Base-by-base conservation (phyloP, 2,797 vertebrate genomes). In the Myotis myotis region DNA sequence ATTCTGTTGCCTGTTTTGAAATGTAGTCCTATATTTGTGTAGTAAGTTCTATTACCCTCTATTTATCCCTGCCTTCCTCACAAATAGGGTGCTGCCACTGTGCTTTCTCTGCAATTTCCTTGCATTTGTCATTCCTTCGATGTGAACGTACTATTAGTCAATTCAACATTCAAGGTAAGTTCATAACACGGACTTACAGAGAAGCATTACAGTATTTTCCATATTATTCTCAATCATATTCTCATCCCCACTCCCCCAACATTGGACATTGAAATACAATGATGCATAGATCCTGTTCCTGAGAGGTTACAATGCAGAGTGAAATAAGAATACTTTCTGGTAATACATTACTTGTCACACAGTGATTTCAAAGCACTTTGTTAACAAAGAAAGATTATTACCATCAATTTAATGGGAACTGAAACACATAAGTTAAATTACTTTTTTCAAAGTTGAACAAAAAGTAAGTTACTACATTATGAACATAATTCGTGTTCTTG, bases 381-480 rank as follows among this genome's bases (percentile, higher is more conserved):
- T 97, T 96, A 97, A 97, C 97, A 97, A 96, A 97, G 96, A 97
- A 97, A 95, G 96, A 97, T 97, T 96, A 97, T 97, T 96, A 97
- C 94, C 97, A 93, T 97, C 92, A 96, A 96, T 97, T 97, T 97
- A 97, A 97, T 93, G 96, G 96, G 82, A 95, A 95, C 94, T 92
- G 96, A 97, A 96, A 97, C 94, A 96, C 85, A 96, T 94, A 97
- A 97, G 93, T 97, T 96, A 97, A 97, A 97, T 97, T 96, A 96
- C 92, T 97, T 97, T 96, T 95, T 97, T 96, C 96, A 96, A 96
- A 97, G 97, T 97, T 97, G 96, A 97, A 93, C 53, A 96, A 94
- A 97, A 97, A 96, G 92, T 95, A 97, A 96, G 94, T 96, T 96
- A 92, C 86, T 96, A 94, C 55, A 51, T 93, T 95, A 89, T 62